Evolutionary conservation across 30 jellyfish, hydroid and myxozoan species (phyloP).

Genomic region (Catostylus mosaicus): DNA sequence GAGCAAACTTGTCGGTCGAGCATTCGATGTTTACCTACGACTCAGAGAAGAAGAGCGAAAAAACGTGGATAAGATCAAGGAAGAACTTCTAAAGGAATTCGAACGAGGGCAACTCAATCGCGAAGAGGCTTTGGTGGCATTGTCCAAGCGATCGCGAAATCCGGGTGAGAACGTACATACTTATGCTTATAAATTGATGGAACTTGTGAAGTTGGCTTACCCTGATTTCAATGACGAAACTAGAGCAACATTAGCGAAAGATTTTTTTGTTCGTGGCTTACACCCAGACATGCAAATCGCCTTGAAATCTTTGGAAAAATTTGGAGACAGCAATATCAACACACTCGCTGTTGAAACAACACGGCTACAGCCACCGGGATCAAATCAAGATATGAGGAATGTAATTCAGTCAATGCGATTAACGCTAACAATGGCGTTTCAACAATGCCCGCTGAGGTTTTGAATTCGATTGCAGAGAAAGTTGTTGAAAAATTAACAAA

Average conservation of each 20-base stretch:
- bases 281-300: slow-evolving; percentile 43
- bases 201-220: slow-evolving; percentile 29
- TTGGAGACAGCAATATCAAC: slow-evolving; percentile 4
- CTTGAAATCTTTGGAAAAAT: slow-evolving; percentile 30
- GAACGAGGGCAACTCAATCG: background rate
- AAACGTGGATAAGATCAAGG: background rate
- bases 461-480: slow-evolving; percentile 45
- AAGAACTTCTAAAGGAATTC: slow-evolving; percentile 9
- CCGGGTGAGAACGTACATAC: slow-evolving; percentile 35
- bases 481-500: slow-evolving; percentile 54
- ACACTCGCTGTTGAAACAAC: slow-evolving; percentile 40
- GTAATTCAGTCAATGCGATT: slow-evolving; percentile 33
- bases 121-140: background rate
- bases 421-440: slow-evolving; percentile 11
- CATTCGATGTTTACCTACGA: slow-evolving; percentile 15
- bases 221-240: slow-evolving; percentile 24
- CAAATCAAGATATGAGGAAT: slow-evolving; percentile 5
- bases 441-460: slow-evolving; percentile 30
- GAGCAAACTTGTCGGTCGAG: slow-evolving; percentile 8
- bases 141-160: background rate
- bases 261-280: slow-evolving; percentile 32
- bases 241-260: slow-evolving; percentile 25
- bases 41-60: background rate
- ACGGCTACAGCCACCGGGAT: slow-evolving; percentile 21
- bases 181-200: slow-evolving; percentile 45